Evolutionary conservation across 2,797 vertebrate genomes (phyloP).

Genomic region (Xiphorhynchus erythropygius): DNA sequence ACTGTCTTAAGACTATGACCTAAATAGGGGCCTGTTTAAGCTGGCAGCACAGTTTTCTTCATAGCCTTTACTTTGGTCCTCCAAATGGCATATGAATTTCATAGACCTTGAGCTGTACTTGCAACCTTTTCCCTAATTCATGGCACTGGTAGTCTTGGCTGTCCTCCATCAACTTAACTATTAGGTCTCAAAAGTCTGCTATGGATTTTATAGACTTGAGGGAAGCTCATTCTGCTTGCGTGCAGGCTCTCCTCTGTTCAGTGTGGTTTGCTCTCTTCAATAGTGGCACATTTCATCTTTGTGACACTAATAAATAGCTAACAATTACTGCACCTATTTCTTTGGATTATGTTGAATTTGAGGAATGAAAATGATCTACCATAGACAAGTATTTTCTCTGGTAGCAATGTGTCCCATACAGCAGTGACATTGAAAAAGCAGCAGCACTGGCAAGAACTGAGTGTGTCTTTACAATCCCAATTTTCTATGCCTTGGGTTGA

Average conservation of each 20-base stretch:
- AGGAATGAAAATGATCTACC: not conserved
- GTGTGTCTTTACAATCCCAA: fast-evolving
- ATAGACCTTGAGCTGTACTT: not conserved
- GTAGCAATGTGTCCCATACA: not conserved
- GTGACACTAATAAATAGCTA: not conserved
- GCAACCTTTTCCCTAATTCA: constrained; percentile 5
- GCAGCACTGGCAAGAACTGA: not conserved
- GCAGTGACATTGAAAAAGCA: not conserved
- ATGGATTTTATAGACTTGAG: not conserved
- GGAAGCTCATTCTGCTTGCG: not conserved
- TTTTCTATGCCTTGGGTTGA: not conserved
- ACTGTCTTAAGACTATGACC: not conserved
- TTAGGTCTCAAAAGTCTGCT: constrained; percentile 23
- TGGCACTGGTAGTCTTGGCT: constrained; percentile 22
- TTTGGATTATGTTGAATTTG: not conserved
- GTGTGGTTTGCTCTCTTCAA: not conserved
- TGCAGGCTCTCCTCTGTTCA: not conserved
- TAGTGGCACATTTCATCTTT: not conserved
- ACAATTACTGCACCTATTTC: not conserved
- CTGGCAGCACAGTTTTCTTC: not conserved
- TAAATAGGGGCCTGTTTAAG: not conserved
- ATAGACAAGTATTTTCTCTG: not conserved
- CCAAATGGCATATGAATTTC: not conserved
- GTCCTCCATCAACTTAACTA: constrained; percentile 1
- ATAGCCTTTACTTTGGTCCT: not conserved